Evolutionary conservation across 1,140 invertebrate species (phyloP), one percentile per base, ranked within the genome.

Genomic region (Parapsyche elsis): DNA sequence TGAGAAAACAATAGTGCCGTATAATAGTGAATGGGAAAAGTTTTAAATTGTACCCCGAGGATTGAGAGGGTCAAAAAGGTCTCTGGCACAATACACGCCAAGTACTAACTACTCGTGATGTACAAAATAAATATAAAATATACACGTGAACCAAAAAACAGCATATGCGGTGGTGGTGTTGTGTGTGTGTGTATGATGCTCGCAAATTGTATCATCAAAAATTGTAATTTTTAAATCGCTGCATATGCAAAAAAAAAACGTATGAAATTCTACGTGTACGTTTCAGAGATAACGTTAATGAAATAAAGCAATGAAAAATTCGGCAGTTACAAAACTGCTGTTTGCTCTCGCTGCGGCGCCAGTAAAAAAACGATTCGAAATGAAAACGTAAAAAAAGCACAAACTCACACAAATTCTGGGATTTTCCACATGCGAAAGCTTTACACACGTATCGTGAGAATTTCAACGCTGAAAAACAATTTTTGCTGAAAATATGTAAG

Each of bases 231-330:
- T 12, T 12, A 67, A 67, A 67, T 67, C 64, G 64, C 21, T 30
- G 24, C 64, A 67, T 23, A 26, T 14, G 64, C 24, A 23, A 26
- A 64, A 64, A 64, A 5, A 19, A 67, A 24, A 67, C 64, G 24
- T 67, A 67, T 67, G 21, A 67, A 67, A 67, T 67, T 67, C 5
- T 26, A 67, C 44, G 71, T 49, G 14, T 46, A 16, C 44, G 23
- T 67, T 10, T 30, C 24, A 24, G 45, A 75, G 73, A 75, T 75
- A 75, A 57, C 44, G 49, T n/a, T 75, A 75, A 75, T 75, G 49
- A 75, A 75, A 75, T 75, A 75, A 75, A 75, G 49, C 73, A 75
- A 75, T 57, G 73, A 75, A 75, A 73, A 75, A 75, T 75, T 75
- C 73, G 73, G 49, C 73, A 75, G 73, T 75, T 75, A 75, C 73